Conservation (phyloP, 2,113 vertebrate genomes). For the Erythrocebus patas region DNA sequence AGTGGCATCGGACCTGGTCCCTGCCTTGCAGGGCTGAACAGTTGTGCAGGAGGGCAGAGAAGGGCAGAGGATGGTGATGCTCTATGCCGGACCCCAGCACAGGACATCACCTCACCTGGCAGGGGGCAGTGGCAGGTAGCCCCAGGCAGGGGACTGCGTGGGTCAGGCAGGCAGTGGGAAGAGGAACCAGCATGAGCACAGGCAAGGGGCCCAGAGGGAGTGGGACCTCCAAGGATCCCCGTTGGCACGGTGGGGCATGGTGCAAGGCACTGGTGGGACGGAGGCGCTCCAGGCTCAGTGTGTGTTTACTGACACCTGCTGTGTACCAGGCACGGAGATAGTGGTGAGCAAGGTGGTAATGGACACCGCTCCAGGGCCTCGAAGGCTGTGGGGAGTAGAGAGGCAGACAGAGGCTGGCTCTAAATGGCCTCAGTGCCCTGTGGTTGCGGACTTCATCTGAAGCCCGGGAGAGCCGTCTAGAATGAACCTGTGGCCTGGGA, state of each 20-base stretch:
- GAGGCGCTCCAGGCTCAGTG: neutral
- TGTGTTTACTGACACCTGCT: neutral
- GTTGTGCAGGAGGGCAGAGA: neutral
- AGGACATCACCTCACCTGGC: too few species aligned
- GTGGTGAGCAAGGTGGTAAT: neutral
- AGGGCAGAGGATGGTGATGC: neutral
- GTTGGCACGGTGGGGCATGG: neutral
- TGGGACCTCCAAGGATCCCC: neutral
- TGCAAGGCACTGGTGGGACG: neutral
- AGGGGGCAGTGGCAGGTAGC: too few species aligned
- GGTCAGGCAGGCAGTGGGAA: neutral
- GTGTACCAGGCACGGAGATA: neutral
- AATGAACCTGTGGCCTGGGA: neutral
- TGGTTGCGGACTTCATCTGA: neutral
- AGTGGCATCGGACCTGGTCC: neutral
- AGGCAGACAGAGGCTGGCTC: neutral
- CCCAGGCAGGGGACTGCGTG: neutral
- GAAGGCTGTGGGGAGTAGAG: too few species aligned
- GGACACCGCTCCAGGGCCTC: neutral
- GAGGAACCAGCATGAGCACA: neutral
- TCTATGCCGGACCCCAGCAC: neutral
- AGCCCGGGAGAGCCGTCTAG: neutral
- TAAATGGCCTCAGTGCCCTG: neutral
- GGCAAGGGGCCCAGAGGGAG: neutral
- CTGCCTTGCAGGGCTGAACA: neutral